These are phyloP conservation scores for Drosophila hawaiiensis DNA, from an alignment of 2,888 invertebrate species.

Conservation along the genomic window DNA sequence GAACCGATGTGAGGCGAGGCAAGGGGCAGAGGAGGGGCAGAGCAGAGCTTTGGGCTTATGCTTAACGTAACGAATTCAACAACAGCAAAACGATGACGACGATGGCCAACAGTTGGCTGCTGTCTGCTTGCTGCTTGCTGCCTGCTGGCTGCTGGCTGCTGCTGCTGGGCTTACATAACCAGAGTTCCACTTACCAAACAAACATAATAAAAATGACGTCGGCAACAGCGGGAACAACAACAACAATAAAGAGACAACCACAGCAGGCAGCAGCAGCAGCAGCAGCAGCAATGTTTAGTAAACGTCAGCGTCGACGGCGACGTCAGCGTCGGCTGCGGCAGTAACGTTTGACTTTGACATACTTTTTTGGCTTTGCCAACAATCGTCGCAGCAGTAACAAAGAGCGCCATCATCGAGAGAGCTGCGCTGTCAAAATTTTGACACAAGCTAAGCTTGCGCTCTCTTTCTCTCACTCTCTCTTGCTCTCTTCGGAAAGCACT, in stretches of 20 bases:
- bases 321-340: slow-evolving; percentile 33
- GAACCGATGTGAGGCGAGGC: not conserved
- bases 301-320: slow-evolving; percentile 29
- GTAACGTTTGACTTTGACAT: slow-evolving; percentile 83
- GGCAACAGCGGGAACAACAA: slow-evolving; percentile 31
- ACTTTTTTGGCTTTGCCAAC: slow-evolving; percentile 73
- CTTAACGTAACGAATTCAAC: slow-evolving; percentile 51
- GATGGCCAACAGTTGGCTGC: slow-evolving; percentile 63
- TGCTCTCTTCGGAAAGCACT: not conserved
- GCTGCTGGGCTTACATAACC: slow-evolving; percentile 61
- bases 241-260: slow-evolving; percentile 23
- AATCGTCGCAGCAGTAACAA: slow-evolving; percentile 53
- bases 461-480: slow-evolving; percentile 1
- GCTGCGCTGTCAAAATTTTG: slow-evolving; percentile 53
- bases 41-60: slow-evolving; percentile 26
- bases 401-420: slow-evolving; percentile 30
- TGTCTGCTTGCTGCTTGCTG: slow-evolving; percentile 16
- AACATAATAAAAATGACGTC: slow-evolving; percentile 74
- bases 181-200: slow-evolving; percentile 77
- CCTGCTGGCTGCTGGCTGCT: not conserved
- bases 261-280: slow-evolving; percentile 3
- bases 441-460: slow-evolving; percentile 62
- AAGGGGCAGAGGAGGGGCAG: not conserved
- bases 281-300: slow-evolving; percentile 61
- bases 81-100: slow-evolving; percentile 19